Evolutionary conservation across 2,797 vertebrate species (phyloP), one percentile per base, ranked within the genome.

Genomic region (Geotrypetes seraphini): DNA sequence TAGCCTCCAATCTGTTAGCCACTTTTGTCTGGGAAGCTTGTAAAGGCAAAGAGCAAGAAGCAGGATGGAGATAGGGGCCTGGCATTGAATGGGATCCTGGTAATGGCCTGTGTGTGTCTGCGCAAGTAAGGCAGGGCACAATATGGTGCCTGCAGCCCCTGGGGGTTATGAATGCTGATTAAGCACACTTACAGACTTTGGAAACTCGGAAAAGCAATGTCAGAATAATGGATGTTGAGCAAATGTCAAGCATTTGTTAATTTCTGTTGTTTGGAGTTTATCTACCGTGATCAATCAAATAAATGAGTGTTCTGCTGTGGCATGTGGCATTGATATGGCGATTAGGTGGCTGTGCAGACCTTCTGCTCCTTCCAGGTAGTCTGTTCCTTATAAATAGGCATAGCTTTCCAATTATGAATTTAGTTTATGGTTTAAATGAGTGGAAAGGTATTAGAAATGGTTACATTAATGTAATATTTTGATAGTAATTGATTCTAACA

Each of bases 201-300:
- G 94, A 90, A 91, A 89, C 89, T 89, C 89, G 84, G n/a, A 89
- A 81, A n/a, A 89, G 89, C 90, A 80, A 91, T 97, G 94, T 97
- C 94, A 97, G 91, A 95, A 97, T 97, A 99, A 99, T 99, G 89
- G 93, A 97, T 99, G 94, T 96, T 91, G 89, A 97, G 94, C 93
- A 96, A 97, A 97, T 97, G 92, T 97, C 94, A 96, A 95, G 91
- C 92, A 91, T 96, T 99, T 96, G 93, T 97, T 99, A 96, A 97
- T 97, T 97, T 96, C 86, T 91, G 90, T 97, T 95, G 96, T 96
- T 91, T 84, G 88, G 88, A 92, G 89, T 97, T 96, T 96, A 96
- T 97, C 92, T 92, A 91, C 87, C 86, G 88, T 87, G 84, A 87
- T 87, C 83, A 85, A 85, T 86, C 81, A 84, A 83, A 81, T 83